These are phyloP conservation scores for Steatornis caripensis DNA, from an alignment of 2,113 vertebrate genomes.

Conservation along the genomic window DNA sequence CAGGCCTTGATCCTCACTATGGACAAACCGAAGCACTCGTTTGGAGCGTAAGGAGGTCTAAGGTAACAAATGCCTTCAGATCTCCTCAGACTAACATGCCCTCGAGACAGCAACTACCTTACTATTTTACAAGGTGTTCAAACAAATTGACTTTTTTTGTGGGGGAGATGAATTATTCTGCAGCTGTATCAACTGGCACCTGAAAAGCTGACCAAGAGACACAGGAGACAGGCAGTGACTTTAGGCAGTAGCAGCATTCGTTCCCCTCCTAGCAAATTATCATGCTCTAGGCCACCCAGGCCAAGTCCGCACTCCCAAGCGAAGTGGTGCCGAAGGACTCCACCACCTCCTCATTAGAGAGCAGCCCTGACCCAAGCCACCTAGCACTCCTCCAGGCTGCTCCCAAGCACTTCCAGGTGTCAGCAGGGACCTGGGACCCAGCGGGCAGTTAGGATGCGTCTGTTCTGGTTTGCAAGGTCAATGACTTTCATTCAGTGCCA, in stretches of 20 bases:
- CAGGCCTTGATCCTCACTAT: background rate
- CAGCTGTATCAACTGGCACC: background rate
- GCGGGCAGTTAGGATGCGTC: rapidly evolving
- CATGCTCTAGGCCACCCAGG: rapidly evolving
- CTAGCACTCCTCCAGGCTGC: rapidly evolving
- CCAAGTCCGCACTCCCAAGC: background rate
- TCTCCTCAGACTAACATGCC: background rate
- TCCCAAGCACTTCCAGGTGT: background rate
- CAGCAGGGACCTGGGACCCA: background rate
- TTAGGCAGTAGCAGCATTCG: background rate
- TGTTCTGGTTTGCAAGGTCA: background rate
- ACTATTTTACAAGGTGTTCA: background rate
- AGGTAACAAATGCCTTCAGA: background rate
- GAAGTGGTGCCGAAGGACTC: background rate
- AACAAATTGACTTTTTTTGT: background rate
- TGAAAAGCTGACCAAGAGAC: background rate
- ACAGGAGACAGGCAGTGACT: background rate
- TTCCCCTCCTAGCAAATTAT: background rate
- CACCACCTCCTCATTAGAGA: rapidly evolving
- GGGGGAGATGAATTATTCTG: background rate
- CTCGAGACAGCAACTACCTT: background rate
- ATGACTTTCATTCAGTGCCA: background rate
- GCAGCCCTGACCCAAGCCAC: background rate
- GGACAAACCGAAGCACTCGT: background rate
- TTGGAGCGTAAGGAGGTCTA: background rate